These are phyloP conservation scores for Dicrurus megarhynchus DNA, from an alignment of 2,113 vertebrate genomes.

Conservation along the genomic window DNA sequence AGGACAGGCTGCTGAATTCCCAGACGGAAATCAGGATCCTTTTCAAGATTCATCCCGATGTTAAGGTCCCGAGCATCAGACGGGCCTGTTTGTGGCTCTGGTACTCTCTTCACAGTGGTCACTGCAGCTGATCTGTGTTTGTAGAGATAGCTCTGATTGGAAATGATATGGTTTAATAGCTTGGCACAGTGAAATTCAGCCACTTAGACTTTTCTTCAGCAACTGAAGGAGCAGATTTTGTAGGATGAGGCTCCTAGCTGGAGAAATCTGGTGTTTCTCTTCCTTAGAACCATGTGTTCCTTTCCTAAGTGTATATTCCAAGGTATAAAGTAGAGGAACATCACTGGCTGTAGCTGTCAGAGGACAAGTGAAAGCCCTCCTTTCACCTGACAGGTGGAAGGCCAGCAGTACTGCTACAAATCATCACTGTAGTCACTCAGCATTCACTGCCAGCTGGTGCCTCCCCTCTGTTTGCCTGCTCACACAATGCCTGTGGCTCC, in stretches of 20 bases:
- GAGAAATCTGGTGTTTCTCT: background rate
- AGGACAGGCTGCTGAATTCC: background rate
- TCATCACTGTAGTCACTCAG: background rate
- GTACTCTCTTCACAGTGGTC: background rate
- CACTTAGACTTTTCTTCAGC: background rate
- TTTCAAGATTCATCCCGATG: background rate
- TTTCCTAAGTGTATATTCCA: background rate
- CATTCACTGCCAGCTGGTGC: background rate
- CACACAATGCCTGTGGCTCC: background rate
- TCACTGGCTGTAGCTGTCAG: background rate
- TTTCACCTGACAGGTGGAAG: background rate
- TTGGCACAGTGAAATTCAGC: background rate
- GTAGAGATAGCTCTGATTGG: background rate
- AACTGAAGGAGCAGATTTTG: background rate
- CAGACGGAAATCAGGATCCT: background rate
- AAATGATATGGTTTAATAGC: background rate
- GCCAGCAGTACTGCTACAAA: background rate
- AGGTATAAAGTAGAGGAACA: background rate
- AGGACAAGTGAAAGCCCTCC: background rate
- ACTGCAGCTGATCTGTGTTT: background rate
- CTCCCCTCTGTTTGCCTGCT: background rate
- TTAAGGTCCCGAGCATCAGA: background rate
- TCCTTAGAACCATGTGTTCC: background rate
- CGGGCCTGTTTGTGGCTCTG: background rate
- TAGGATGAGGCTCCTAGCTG: background rate